phyloP scores from a whole-genome alignment of 2,888 invertebrate genomes.

The Morpho helenor region DNA sequence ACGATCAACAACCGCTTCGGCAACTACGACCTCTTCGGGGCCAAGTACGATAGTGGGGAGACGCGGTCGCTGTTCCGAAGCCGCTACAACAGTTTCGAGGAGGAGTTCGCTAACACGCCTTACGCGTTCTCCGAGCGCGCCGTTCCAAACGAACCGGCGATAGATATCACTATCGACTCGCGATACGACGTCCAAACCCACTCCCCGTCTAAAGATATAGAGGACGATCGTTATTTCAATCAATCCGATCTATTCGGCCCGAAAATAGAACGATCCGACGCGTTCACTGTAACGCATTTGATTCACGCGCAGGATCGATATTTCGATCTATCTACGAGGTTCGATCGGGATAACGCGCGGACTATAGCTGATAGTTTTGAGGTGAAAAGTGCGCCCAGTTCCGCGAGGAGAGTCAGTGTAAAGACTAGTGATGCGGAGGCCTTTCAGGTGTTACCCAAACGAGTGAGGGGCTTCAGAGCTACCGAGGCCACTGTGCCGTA shows the following conservation, averaged over 20 bases:
- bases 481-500: conserved; percentile 26
- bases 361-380: conserved; percentile 34
- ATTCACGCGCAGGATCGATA: conserved; percentile 72
- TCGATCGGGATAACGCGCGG: conserved; percentile 25
- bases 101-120: conserved; percentile 72
- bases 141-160: conserved; percentile 38
- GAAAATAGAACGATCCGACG: conserved; percentile 37
- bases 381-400: conserved; percentile 45
- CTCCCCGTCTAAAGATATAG: conserved; percentile 46
- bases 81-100: conserved; percentile 72
- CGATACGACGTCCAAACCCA: conserved; percentile 32
- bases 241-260: conserved; percentile 52
- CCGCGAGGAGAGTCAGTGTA: conserved; percentile 33
- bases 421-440: conserved; percentile 30
- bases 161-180: conserved; percentile 59
- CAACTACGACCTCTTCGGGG: conserved; percentile 67
- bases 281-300: conserved; percentile 55
- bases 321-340: conserved; percentile 57
- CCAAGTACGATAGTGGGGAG: conserved; percentile 54
- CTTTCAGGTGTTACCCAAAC: conserved; percentile 29
- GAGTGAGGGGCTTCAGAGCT: conserved; percentile 16
- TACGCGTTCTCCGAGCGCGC: conserved; percentile 70
- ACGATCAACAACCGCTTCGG: conserved; percentile 68
- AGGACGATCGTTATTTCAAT: conserved; percentile 61
- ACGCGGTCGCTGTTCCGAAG: conserved; percentile 64